Evolutionary conservation across 2,797 vertebrate genomes (phyloP), one percentile per base, ranked within the genome.

Genomic region (Anguilla marmorata): DNA sequence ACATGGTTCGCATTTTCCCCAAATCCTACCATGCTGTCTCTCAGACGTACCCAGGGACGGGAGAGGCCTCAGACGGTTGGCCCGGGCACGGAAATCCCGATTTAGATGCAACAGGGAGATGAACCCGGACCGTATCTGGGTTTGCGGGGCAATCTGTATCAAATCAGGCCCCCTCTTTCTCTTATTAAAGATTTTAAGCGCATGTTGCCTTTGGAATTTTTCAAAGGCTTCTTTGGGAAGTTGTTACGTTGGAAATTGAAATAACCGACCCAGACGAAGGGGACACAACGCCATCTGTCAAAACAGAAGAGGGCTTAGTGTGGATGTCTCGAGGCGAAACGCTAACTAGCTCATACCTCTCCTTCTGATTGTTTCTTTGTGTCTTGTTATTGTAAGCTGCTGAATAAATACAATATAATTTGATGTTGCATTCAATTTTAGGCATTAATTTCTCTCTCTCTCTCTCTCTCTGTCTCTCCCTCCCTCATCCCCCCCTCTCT

Each of bases 181-280:
- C 94, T 95, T 94, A 94, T 95, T 95, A 94, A 96, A 95, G 93
- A 93, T 79, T 94, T 94, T 94, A 94, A 92, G 92, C 91, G 92
- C 92, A 92, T 94, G 94, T 95, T 95, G 90, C 93, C 92, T 92
- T 95, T 94, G 90, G 92, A 94, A 95, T 91, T 94, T 94, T 95
- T 95, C 93, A 94, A 93, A 95, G 93, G 93, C 92, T 92, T 94
- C 92, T 91, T 91, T 93, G 92, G 94, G 94, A 95, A 95, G 92
- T 93, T 93, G 93, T 95, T 94, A 91, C 89, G 91, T 92, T 93
- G 92, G 94, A 94, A 95, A 95, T 92, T 92, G 92, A 93, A 93
- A 94, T 91, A 94, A 92, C 91, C 92, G 91, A 92, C 94, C 92
- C 93, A 89, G 92, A 90, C 79, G 63, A 91, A 79, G 91, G 93